Evolutionary conservation across 92 coral and sea anemone species (phyloP), one percentile per base, ranked within the genome.

Genomic region (Phenganax stokvisi): DNA sequence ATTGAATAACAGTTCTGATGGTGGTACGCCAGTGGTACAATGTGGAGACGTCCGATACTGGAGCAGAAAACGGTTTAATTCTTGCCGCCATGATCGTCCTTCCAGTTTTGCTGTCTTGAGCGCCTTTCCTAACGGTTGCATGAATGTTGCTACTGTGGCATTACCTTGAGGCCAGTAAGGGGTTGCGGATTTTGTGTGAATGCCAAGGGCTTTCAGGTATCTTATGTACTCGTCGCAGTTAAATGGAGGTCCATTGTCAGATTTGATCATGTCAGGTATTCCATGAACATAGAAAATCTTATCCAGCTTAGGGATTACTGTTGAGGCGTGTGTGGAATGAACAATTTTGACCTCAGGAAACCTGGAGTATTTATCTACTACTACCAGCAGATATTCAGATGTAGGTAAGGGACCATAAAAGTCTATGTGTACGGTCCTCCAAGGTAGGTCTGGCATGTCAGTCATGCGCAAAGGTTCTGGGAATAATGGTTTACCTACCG

Each of bases 381-480:
- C 74, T 13, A 79, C 25, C n/a, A 79, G 83, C 5, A 37, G 5
- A 52, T 61, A 79, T 60, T 79, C 44, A 25, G 75, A 75, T 13
- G 63, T 25, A 8, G 76, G 83, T 47, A 58, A 59, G 15, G 75
- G 83, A 58, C 76, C 83, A 54, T 69, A 58, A 73, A 59, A 79
- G 69, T 79, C 83, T 8, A 59, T 17, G 16, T 71, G 20, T 15
- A 79, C 17, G 30, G 6, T 76, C 6, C 58, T 25, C 83, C 83
- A 79, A 5, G 47, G 66, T 0, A 16, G 28, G 17, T n/a, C 53
- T 17, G 83, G 83, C n/a, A 79, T 44, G 1, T 79, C 53, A 6
- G 83, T 79, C 75, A 79, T 79, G 25, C 37, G 74, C n/a, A 79
- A 69, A 20, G 83, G 75, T 54, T 79, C 56, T n/a, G 54, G 65